Evolutionary conservation across 2,888 invertebrate species (phyloP), one percentile per base, ranked within the genome.

Genomic region (Lucinisca nassula): DNA sequence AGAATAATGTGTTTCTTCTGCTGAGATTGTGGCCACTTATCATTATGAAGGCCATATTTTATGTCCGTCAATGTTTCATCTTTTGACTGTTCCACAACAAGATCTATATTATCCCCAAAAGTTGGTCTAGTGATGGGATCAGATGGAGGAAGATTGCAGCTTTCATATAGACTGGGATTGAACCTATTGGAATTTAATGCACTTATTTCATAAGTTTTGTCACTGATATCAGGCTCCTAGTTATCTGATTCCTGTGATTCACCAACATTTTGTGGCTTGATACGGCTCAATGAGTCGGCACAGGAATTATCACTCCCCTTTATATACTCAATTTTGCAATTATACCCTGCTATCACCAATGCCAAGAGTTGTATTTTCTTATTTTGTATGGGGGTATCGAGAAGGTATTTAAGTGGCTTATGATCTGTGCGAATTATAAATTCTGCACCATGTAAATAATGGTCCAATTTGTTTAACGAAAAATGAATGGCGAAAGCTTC

Each of bases 241-340:
- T 58, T n/a, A 17, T 37, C 32, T 27, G n/a, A n/a, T n/a, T n/a
- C n/a, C n/a, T n/a, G n/a, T n/a, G n/a, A n/a, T n/a, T n/a, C n/a
- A n/a, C n/a, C n/a, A n/a, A n/a, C n/a, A n/a, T n/a, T n/a, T n/a
- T n/a, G n/a, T n/a, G n/a, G n/a, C n/a, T n/a, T n/a, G n/a, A n/a
- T n/a, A 12, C 51, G 12, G 12, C 14, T 14, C 17, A 49, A 49
- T 17, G 17, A 17, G 17, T 49, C 51, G 17, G 51, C 51, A 49
- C 51, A 49, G 12, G 51, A 14, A 17, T 49, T 49, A 17, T 12
- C n/a, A n/a, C 24, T 72, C 0, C 85, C 85, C 30, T 67, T 14
- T 10, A 88, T 67, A 51, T 90, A 84, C 21, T 84, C 76, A 8
- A 86, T 49, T 17, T 40, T 72, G 12, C 84, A 88, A 51, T 87